phyloP scores from a whole-genome alignment of 2,113 vertebrate species.

The Myiopsitta monachus region DNA sequence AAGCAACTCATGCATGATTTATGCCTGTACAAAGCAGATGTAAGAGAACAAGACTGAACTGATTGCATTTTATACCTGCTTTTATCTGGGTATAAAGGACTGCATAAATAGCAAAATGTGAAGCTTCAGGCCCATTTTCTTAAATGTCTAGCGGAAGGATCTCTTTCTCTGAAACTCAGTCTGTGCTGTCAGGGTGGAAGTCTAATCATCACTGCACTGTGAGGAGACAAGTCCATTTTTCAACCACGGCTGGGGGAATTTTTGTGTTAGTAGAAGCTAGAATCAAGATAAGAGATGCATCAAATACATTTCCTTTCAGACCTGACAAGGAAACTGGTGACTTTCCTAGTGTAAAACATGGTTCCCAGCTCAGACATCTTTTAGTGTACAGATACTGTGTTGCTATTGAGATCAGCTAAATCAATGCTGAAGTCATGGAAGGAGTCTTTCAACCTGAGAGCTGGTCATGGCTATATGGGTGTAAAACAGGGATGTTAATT shows the following conservation, averaged over 20 bases:
- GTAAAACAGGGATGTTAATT: background rate
- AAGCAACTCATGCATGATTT: conserved; percentile 53
- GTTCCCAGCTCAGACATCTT: background rate
- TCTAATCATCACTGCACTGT: background rate
- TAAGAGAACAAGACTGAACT: conserved; percentile 41
- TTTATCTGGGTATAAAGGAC: conserved; percentile 29
- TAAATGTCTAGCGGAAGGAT: background rate
- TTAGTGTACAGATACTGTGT: background rate
- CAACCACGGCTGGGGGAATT: background rate
- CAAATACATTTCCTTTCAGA: background rate
- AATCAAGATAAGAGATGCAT: background rate
- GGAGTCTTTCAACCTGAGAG: background rate
- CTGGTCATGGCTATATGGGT: background rate
- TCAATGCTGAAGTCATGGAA: background rate
- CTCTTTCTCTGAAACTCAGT: background rate
- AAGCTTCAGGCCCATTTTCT: background rate
- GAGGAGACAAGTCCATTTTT: background rate
- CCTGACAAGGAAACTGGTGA: background rate
- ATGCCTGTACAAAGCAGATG: conserved; percentile 19
- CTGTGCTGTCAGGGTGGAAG: background rate
- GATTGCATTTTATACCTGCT: conserved; percentile 50
- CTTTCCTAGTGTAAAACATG: background rate
- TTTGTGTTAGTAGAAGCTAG: background rate
- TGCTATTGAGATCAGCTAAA: background rate
- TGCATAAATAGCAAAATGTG: background rate